Evolutionary conservation across 2,113 vertebrate genomes (phyloP), one percentile per base, ranked within the genome.

Genomic region (Ceyx margarethae): DNA sequence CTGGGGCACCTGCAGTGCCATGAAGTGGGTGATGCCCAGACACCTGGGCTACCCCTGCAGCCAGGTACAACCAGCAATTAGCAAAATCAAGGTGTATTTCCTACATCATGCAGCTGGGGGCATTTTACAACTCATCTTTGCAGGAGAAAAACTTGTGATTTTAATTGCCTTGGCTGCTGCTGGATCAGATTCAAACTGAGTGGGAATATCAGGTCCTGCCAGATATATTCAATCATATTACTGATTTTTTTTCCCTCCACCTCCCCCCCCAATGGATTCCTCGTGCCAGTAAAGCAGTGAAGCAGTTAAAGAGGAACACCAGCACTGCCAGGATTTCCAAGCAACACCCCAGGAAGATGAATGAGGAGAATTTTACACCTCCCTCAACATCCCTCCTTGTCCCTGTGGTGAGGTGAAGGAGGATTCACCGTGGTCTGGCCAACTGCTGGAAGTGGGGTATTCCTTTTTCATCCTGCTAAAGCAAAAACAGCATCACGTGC

Each of bases 51-150:
- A 10, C 3, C 3, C 0, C 48, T 69, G 45, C 40, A 14, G 54
- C 2, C 23, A 86, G 88, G 91, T 28, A 28, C 61, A 72, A 50
- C 67, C 53, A 28, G 91, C 89, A 94, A 93, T 91, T 92, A 93
- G 88, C 43, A 78, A 94, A 95, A 91, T 85, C 92, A 83, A 95
- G 90, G 91, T 96, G 93, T 95, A 94, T 95, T 95, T 96, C 93
- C 94, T 94, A 22, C 65, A 91, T 80, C 93, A 88, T 88, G 94
- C 95, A 95, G 94, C 93, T 95, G 94, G 94, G 93, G 93, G 92
- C 94, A 95, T 96, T 95, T 95, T 90, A 88, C 56, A 96, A 88
- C 91, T 94, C 94, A 77, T 92, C 93, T 94, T 95, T 75, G 20
- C 88, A 0, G 1, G 65, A 60, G 65, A 94, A 95, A 46, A 95